Base-by-base conservation (phyloP, 2,888 invertebrate species). In the Parthenolecanium corni region DNA sequence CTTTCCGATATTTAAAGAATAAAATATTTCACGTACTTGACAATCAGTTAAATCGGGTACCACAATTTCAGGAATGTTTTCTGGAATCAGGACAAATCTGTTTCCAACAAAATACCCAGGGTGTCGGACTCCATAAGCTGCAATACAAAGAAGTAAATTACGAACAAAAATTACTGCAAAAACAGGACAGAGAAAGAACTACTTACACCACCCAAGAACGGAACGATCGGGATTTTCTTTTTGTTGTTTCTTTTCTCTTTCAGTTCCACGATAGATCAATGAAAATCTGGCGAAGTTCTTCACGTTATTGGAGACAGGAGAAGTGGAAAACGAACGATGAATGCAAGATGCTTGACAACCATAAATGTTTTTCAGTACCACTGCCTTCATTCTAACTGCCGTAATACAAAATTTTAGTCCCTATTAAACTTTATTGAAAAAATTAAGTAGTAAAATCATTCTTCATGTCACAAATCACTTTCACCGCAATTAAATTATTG, bases 51-150 rank as follows among this genome's bases (percentile, higher is more conserved):
- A 75, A 73, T 94, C 84, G 0, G 97, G 97, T 2, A 97, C 95
- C 64, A 97, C 82, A 16, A 97, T 72, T 72, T 95, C 88, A 0
- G 96, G 94, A 67, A 91, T 81, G 84, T 85, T 92, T 78, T 96
- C 95, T 1, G 87, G 86, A 3, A 96, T 76, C 14, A 72, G 69
- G 1, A 82, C 73, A 71, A 78, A 85, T 67, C 78, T 76, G 0
- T 79, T 80, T 52, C 80, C 75, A 3, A 79, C 67, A 3, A 64
- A 68, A 67, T 79, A 78, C 6, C 89, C 90, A 4, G 77, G 76
- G 58, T 80, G 79, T 61, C 83, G 79, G 0, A 84, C 83, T 18
- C 89, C 89, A 66, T 86, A 79, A 67, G 79, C 81, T 81, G 68
- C 64, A 76, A 74, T 64, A 4, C 5, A n/a, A n/a, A 52, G 5